Evolutionary conservation across 2,888 invertebrate species (phyloP).

Genomic region (Lathronympha strigana): DNA sequence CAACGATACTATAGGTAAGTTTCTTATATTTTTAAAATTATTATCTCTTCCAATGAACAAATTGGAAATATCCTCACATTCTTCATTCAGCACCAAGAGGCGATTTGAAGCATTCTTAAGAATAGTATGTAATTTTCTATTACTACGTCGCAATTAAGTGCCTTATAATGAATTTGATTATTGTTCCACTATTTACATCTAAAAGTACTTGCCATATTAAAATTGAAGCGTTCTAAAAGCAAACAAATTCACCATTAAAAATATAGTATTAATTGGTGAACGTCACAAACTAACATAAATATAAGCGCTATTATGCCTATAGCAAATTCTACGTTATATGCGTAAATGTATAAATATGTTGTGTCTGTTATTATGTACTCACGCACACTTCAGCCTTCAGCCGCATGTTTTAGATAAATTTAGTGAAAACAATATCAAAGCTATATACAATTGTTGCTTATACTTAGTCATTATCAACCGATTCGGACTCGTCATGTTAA

Average conservation of each 20-base stretch:
- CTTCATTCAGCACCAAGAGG: neutral
- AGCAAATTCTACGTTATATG: slow-evolving; percentile 27
- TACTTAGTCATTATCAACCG: slow-evolving; percentile 32
- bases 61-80: neutral
- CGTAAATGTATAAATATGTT: slow-evolving; percentile 24
- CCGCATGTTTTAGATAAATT: slow-evolving; percentile 78
- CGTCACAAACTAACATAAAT: slow-evolving; percentile 23
- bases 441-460: slow-evolving; percentile 67
- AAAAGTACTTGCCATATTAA: slow-evolving; percentile 28
- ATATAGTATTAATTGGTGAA: slow-evolving; percentile 18
- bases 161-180: neutral
- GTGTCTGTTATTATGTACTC: slow-evolving; percentile 77
- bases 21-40: neutral
- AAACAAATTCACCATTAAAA: slow-evolving; percentile 33
- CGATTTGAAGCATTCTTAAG: slow-evolving; percentile 1
- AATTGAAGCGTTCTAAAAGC: slow-evolving; percentile 38
- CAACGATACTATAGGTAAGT: neutral
- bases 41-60: neutral
- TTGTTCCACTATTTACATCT: slow-evolving; percentile 21
- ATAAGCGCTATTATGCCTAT: slow-evolving; percentile 28
- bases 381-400: slow-evolving; percentile 89
- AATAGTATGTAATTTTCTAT: neutral
- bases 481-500: slow-evolving; percentile 22
- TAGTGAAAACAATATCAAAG: slow-evolving; percentile 66
- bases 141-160: slow-evolving; percentile 10